Percentiles rank a stretch among this genome's conserved stretches.
Conservation (phyloP, 1,140 invertebrate species). For the Megalonaias nervosa region DNA sequence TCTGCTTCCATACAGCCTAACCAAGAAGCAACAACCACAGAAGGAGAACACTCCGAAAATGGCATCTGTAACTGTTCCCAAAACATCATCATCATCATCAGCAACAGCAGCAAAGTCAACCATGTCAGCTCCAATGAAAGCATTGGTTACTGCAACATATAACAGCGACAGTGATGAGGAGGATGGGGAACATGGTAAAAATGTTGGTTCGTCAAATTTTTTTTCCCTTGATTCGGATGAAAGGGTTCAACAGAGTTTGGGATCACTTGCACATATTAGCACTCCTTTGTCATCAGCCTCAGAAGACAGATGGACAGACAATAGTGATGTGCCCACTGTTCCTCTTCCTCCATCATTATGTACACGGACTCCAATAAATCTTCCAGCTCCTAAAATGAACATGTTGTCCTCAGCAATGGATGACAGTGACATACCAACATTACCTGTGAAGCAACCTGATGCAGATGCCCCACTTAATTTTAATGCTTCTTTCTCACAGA, state of each 20-base stretch:
- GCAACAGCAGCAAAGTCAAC: too few species aligned
- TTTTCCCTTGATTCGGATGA: conserved; percentile 35
- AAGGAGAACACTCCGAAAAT: neutral
- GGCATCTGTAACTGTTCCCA: neutral
- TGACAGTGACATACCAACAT: neutral
- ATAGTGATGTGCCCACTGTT: conserved; percentile 16
- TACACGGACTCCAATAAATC: conserved; percentile 19
- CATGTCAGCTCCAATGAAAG: too few species aligned
- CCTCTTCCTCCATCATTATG: conserved; percentile 4
- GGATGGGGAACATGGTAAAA: conserved; percentile 13
- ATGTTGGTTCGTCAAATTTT: conserved; percentile 28
- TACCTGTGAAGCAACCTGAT: neutral
- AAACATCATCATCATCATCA: neutral
- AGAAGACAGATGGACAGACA: neutral
- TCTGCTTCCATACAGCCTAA: conserved; percentile 54
- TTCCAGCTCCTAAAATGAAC: conserved; percentile 20
- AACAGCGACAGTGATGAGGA: conserved; percentile 61
- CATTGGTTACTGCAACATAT: conserved; percentile 26
- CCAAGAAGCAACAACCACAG: conserved; percentile 36
- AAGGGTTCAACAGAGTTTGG: neutral
- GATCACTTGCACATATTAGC: too few species aligned
- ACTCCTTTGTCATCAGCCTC: too few species aligned
- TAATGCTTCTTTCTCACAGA: neutral
- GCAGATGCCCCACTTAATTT: conserved; percentile 27
- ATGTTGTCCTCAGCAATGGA: conserved; percentile 3